A percentile compares a stretch with the other conserved stretches of the same genome.
These are phyloP conservation scores for Podocnemis expansa DNA, from an alignment of 2,113 vertebrate species.

Conservation along the genomic window DNA sequence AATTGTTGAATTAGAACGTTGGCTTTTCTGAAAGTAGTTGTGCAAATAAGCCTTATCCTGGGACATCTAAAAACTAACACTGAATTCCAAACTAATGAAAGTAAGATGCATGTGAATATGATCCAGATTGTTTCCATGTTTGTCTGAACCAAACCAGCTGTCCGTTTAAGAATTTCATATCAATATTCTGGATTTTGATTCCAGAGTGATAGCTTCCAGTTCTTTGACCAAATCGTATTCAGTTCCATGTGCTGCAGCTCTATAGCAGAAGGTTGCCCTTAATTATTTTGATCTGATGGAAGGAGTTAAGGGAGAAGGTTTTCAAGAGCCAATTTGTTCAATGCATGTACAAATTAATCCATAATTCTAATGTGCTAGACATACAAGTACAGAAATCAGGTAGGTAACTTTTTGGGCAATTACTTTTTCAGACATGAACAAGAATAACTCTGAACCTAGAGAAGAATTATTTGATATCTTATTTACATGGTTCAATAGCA, in stretches of 20 bases:
- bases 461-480: not conserved
- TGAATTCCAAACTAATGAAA: slow-evolving; percentile 27
- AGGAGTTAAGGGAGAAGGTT: not conserved
- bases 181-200: not conserved
- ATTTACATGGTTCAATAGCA: not conserved
- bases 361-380: not conserved
- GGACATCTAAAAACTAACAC: slow-evolving; percentile 18
- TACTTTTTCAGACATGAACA: not conserved
- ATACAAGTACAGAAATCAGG: not conserved
- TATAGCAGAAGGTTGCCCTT: not conserved
- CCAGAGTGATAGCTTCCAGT: not conserved
- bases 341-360: not conserved
- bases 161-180: not conserved
- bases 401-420: not conserved
- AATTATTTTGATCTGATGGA: not conserved
- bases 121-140: not conserved
- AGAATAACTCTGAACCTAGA: rapidly evolving
- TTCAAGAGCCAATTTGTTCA: not conserved
- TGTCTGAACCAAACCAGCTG: not conserved
- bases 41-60: slow-evolving; percentile 4
- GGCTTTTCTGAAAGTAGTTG: not conserved
- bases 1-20: not conserved
- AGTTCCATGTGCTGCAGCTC: not conserved
- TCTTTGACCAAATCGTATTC: not conserved
- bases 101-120: not conserved